Conservation (phyloP, 1,140 invertebrate species). For the Procambarus virginalis region DNA sequence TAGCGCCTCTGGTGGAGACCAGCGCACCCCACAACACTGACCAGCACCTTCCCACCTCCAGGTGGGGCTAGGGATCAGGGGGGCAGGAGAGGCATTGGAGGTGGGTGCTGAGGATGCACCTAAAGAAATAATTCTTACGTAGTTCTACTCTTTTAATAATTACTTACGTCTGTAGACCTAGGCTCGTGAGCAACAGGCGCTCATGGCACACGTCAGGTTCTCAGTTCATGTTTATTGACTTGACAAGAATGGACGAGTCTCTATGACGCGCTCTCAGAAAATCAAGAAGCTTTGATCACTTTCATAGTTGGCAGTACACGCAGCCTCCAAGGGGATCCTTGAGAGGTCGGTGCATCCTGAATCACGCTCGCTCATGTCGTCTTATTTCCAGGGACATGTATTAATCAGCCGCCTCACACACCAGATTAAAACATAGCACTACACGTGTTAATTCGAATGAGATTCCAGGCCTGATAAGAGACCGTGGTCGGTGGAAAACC, state of each 20-base stretch:
- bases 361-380: not conserved
- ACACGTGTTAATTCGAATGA: not conserved
- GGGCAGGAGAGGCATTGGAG: too few relatives aligned
- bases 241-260: too few relatives aligned
- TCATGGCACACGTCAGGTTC: too few relatives aligned
- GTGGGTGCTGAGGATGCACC: not conserved
- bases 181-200: too few relatives aligned
- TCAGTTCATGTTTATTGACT: too few relatives aligned
- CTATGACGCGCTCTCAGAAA: too few relatives aligned
- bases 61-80: too few relatives aligned
- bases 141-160: too few relatives aligned
- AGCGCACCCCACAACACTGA: slow-evolving; percentile 27
- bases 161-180: too few relatives aligned
- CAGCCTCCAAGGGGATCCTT: not conserved
- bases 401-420: slow-evolving; percentile 11
- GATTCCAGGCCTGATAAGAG: not conserved
- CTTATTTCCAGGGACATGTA: not conserved
- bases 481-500: not conserved
- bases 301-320: not conserved
- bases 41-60: not conserved
- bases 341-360: not conserved
- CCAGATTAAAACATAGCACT: not conserved
- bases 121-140: not conserved
- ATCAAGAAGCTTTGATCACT: not conserved
- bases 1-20: slow-evolving; percentile 43